Evolutionary conservation across 1,140 invertebrate species (phyloP).

Genomic region (Conus ventricosus): DNA sequence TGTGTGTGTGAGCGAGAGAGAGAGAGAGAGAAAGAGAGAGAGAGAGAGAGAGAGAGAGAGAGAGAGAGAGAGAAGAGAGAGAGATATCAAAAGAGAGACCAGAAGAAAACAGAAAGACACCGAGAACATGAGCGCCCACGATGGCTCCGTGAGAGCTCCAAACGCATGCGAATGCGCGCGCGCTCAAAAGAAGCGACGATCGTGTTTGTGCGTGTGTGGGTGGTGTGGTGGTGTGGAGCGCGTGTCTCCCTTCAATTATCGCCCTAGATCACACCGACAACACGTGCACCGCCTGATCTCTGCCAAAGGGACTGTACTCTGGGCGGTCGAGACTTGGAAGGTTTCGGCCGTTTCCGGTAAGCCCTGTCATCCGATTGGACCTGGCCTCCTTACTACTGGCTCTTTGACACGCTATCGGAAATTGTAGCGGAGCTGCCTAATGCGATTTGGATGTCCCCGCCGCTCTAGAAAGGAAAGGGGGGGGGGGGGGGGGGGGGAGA

Average conservation of each 20-base stretch:
- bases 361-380: no score
- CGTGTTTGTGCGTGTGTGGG: neutral
- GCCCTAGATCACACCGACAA: neutral
- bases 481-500: neutral
- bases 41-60: neutral
- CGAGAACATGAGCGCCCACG: neutral
- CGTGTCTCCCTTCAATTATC: neutral
- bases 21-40: neutral
- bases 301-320: neutral
- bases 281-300: neutral
- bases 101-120: neutral
- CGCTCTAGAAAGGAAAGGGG: neutral
- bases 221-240: neutral
- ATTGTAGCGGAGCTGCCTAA: neutral
- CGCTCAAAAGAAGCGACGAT: no score
- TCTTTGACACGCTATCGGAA: neutral
- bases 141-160: neutral
- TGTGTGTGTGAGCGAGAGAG: no score
- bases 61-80: neutral
- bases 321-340: no score
- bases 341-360: no score
- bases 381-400: neutral
- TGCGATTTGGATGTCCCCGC: neutral
- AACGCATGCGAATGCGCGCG: no score
- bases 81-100: neutral